Evolutionary conservation across 2,797 vertebrate species (phyloP), one percentile per base, ranked within the genome.

Genomic region (Pseudochromis fuscus): DNA sequence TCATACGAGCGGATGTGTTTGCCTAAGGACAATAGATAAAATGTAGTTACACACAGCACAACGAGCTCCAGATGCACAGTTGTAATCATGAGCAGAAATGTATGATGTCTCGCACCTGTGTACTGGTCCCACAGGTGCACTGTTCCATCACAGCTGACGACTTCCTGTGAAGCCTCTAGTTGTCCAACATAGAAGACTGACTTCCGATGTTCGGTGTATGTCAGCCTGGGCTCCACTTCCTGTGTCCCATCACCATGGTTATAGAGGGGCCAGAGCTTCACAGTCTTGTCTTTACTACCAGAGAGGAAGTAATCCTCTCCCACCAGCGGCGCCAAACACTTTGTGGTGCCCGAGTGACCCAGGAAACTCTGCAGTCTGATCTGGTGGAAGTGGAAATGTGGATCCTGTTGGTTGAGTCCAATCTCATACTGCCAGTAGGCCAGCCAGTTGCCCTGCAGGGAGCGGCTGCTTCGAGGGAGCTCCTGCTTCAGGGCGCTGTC

Each of bases 371-470:
- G 98, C 71, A 99, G 94, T 81, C 96, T 95, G 79, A 99, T 99
- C 93, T 99, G 97, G 86, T 99, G 97, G 91, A 99, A 99, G 92
- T 96, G 96, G 88, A 99, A 99, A 87, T 96, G 96, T 2, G 94
- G 93, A 10, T 99, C 97, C 3, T 98, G 97, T 79, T 97, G 97
- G 89, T 95, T 99, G 30, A 98, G 95, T 1, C 98, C 97, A 0
- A 99, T 98, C 92, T 99, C 98, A 0, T 98, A 97, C 83, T 99
- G 98, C 98, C 98, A 99, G 86, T 99, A 98, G 0, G 98, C 98
- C 88, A 99, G 89, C 98, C 98, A 99, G 94, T 99, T 99, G 44
- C 98, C 98, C 33, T 96, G 96, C 49, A 99, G 92, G 52, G 95
- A 93, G 5, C 96, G 96, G 28, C 93, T 83, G 7, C 96, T 97